Conservation (phyloP, 2,888 invertebrate genomes). For the Hypomecis atomaria region DNA sequence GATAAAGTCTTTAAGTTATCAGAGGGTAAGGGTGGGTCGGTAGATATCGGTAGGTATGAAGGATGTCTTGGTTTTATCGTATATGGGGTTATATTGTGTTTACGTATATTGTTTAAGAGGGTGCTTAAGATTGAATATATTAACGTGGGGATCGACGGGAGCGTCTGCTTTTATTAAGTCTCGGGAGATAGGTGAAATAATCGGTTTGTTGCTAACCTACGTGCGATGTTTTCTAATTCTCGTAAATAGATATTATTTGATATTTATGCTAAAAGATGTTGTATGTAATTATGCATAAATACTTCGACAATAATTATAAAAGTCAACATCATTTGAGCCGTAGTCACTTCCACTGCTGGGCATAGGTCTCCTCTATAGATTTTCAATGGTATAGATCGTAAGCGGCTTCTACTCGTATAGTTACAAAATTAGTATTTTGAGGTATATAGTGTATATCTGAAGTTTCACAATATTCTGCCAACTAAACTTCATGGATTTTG, state of each 20-base stretch:
- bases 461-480: no score
- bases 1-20: constrained; percentile 85
- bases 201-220: constrained; percentile 16
- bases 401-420: no score
- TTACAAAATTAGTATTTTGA: no score
- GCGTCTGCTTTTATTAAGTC: constrained; percentile 59
- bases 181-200: constrained; percentile 31
- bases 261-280: no score
- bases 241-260: neutral
- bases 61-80: constrained; percentile 59
- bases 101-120: constrained; percentile 69
- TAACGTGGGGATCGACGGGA: constrained; percentile 62
- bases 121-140: constrained; percentile 76
- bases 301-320: no score
- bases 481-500: no score
- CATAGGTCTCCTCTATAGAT: no score
- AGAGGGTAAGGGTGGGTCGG: constrained; percentile 65
- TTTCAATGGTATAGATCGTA: no score
- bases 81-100: constrained; percentile 64
- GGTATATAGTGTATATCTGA: no score
- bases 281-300: no score
- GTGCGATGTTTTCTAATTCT: neutral
- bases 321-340: no score
- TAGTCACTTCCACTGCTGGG: no score
- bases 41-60: constrained; percentile 37